Conservation (phyloP, 2,113 vertebrate genomes). For the Poicephalus meyeri region DNA sequence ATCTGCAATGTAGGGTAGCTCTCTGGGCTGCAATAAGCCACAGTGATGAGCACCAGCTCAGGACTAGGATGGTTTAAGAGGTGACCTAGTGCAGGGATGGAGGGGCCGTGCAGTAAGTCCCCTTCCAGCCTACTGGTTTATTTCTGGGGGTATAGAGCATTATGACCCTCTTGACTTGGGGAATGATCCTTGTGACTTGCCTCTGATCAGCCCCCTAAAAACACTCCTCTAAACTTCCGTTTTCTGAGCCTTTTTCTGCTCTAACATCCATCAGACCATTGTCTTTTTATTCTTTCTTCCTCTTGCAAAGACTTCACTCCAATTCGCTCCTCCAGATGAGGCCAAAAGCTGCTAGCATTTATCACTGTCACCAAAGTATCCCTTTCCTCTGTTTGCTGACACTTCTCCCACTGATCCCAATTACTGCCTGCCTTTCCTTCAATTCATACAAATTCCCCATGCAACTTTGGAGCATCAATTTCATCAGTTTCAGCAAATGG, state of each 20-base stretch:
- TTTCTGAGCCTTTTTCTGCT: background rate
- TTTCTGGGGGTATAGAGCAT: background rate
- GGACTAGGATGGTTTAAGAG: background rate
- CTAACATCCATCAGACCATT: background rate
- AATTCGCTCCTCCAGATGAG: conserved; percentile 48
- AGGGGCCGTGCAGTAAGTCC: too few relatives aligned
- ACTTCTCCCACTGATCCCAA: conserved; percentile 65
- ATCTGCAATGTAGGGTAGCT: background rate
- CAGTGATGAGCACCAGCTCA: background rate
- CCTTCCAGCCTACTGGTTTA: background rate
- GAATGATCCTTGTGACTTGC: background rate
- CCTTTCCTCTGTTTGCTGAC: conserved; percentile 63
- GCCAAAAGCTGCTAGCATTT: conserved; percentile 52
- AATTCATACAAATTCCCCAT: conserved; percentile 60
- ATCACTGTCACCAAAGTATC: conserved; percentile 66
- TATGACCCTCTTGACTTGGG: background rate
- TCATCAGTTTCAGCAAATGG: conserved; percentile 55
- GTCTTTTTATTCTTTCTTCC: conserved; percentile 21
- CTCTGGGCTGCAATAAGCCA: background rate
- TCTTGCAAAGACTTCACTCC: background rate
- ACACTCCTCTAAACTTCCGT: background rate
- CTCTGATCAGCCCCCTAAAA: background rate
- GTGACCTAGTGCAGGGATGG: background rate
- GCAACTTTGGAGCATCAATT: conserved; percentile 61
- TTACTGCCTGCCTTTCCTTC: conserved; percentile 62